Evolutionary conservation across 2,888 invertebrate species (phyloP).

Genomic region (Meloe dianella): DNA sequence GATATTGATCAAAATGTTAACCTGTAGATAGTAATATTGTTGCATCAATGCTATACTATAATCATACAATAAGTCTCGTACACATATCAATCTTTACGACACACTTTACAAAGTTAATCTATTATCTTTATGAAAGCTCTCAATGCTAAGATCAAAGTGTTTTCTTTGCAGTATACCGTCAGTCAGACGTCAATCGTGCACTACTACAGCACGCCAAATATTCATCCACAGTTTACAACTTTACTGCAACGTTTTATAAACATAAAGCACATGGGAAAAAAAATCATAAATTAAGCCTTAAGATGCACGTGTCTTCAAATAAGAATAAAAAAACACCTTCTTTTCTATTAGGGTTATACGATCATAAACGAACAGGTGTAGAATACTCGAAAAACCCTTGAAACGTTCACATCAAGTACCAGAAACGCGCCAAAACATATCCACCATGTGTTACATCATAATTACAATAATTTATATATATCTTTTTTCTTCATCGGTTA

Average conservation of each 20-base stretch:
- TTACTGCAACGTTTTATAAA: background rate
- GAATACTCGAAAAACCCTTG: background rate
- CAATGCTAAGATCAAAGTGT: slow-evolving; percentile 8
- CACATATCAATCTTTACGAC: slow-evolving; percentile 4
- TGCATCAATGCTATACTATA: background rate
- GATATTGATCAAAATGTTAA: slow-evolving; percentile 6
- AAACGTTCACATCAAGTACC: slow-evolving; percentile 31
- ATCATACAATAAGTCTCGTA: slow-evolving; percentile 6
- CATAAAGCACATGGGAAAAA: background rate
- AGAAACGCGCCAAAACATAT: slow-evolving; percentile 46
- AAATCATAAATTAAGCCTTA: background rate
- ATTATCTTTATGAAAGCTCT: slow-evolving; percentile 1
- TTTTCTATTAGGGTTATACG: background rate
- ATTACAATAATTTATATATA: slow-evolving; percentile 55
- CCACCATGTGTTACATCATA: slow-evolving; percentile 57
- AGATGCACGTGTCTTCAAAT: background rate
- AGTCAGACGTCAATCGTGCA: slow-evolving; percentile 12
- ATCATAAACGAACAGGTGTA: slow-evolving; percentile 36
- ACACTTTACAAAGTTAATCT: slow-evolving; percentile 5
- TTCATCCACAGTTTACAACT: background rate
- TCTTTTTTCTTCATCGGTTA: slow-evolving; percentile 26
- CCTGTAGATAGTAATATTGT: background rate
- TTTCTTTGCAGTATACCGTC: slow-evolving; percentile 3
- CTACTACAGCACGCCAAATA: background rate
- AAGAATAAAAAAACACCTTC: background rate